Base-by-base conservation (phyloP, 2,888 invertebrate genomes). In the Lottia gigantea region DNA sequence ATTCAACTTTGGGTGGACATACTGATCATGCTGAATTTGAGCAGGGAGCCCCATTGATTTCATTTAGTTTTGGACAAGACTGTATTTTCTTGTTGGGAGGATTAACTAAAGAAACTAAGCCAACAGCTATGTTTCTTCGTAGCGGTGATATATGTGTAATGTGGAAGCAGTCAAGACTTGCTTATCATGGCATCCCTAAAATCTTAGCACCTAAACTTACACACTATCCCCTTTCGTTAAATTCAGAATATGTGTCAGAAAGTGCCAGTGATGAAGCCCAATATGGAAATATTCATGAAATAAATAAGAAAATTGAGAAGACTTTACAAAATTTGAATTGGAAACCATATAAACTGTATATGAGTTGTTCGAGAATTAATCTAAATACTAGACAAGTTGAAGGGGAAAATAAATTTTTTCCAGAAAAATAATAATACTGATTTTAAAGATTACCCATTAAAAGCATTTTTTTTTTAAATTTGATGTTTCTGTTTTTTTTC, bases 61-160 rank as follows among this genome's bases (percentile, higher is more conserved):
- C 98, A 0, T 91, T 81, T 90, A 98, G 98, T 89, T 96, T 99
- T 89, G 99, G 98, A 0, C 97, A 96, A 89, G 92, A 94, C 68
- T 97, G 97, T 16, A 92, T 99, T 82, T 99, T 98, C 89, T 90
- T 99, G 49, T 92, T 98, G 77, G 98, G 98, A 25, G 96, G 97
- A 0, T 87, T 87, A 78, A 92, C 92, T 0, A 92, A 92, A 81
- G 86, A 82, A 31, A 80, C 76, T 16, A 79, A 82, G 45, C 87
- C 88, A 2, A 73, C 80, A 15, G 86, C 91, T 0, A 72, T 99
- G 67, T 92, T 93, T 81, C 89, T 99, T 2, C 91, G 92, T 71
- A 95, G 95, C 89, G 98, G 98, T 0, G 98, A 99, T 89, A 91
- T 98, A 68, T 89, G 96, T 46, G 89, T 98, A 0, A 98, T 99